A percentile compares a stretch with the other conserved stretches of the same genome.
phyloP scores from a whole-genome alignment of 2,797 vertebrate species.

The Cyclura pinguis region DNA sequence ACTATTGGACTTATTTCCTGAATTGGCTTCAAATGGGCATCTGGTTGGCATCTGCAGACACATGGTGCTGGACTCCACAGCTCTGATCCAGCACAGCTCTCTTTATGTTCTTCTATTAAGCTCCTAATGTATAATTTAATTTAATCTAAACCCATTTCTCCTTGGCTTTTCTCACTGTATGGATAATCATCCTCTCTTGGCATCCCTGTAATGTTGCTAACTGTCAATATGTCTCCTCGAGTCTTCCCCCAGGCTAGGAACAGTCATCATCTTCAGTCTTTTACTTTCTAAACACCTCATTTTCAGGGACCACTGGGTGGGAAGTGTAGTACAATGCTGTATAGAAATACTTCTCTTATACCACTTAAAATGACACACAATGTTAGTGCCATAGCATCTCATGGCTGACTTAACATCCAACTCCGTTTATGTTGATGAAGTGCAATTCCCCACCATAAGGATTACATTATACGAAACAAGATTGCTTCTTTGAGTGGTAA shows the following conservation, averaged over 20 bases:
- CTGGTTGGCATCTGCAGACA: neutral
- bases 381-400: neutral
- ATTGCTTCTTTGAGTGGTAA: neutral
- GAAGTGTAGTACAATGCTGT: neutral
- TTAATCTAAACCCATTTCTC: neutral
- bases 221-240: neutral
- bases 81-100: neutral
- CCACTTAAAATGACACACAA: neutral
- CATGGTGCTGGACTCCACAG: neutral
- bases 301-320: neutral
- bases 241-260: neutral
- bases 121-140: neutral
- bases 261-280: neutral
- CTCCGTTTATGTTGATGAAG: neutral
- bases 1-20: neutral
- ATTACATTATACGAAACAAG: neutral
- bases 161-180: neutral
- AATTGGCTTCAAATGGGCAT: neutral
- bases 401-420: neutral
- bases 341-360: neutral
- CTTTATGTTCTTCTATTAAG: neutral
- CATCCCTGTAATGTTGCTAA: neutral
- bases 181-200: neutral
- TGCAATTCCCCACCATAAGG: neutral
- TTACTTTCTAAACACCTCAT: neutral